A percentile compares a stretch with the other conserved stretches of the same genome.
These are phyloP conservation scores for Toxotes chatareus DNA, from an alignment of 2,113 vertebrate genomes.

Conservation along the genomic window DNA sequence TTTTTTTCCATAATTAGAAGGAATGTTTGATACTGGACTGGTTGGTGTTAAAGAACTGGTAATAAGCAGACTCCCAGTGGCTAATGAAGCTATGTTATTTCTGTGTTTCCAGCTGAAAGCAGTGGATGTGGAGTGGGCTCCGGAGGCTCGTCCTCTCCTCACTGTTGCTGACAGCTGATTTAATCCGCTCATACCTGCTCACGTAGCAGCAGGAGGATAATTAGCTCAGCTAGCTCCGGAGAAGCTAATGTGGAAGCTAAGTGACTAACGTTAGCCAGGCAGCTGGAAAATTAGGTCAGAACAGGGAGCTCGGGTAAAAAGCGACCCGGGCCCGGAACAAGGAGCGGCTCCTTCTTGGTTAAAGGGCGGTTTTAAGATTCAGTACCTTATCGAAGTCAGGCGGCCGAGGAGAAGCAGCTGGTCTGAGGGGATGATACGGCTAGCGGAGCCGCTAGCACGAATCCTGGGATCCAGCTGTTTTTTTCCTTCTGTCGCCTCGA, in stretches of 20 bases:
- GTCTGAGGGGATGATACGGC: not conserved
- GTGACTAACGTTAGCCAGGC: conserved; percentile 22
- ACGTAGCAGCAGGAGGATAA: conserved; percentile 50
- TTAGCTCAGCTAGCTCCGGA: conserved; percentile 49
- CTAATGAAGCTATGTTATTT: too few species aligned
- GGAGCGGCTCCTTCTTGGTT: not conserved
- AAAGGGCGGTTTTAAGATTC: not conserved
- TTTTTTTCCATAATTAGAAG: not conserved
- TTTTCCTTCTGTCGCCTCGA: conserved; percentile 57
- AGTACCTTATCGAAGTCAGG: conserved; percentile 50
- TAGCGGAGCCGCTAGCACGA: conserved; percentile 51
- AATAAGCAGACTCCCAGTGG: not conserved
- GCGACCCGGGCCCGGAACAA: not conserved
- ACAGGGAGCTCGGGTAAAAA: conserved; percentile 12
- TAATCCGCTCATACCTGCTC: conserved; percentile 23
- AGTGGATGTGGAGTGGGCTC: too few species aligned
- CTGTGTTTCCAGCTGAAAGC: not conserved
- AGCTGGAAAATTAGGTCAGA: conserved; percentile 51
- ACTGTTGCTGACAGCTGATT: not conserved
- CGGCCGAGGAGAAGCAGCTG: conserved; percentile 11
- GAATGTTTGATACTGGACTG: too few species aligned
- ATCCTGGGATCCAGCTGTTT: conserved; percentile 67
- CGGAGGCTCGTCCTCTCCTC: not conserved
- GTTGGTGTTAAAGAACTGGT: not conserved
- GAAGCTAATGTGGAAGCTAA: conserved; percentile 54